Evolutionary conservation across 2,888 invertebrate species (phyloP).

Genomic region (Oscheius sp.): DNA sequence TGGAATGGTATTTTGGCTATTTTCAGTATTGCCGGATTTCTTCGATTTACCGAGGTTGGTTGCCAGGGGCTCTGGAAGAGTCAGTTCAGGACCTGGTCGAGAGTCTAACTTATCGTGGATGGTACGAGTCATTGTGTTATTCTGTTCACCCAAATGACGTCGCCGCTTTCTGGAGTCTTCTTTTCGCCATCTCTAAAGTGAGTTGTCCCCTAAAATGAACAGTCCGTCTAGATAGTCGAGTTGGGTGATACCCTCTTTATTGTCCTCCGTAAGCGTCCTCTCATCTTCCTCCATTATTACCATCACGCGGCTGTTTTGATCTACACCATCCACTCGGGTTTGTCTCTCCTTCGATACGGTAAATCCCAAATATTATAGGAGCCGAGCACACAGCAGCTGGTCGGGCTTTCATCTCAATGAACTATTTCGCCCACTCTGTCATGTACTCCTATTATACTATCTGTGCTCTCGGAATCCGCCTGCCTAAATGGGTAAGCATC

Average conservation of each 20-base stretch:
- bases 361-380: constrained; percentile 42
- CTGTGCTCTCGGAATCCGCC: constrained; percentile 73
- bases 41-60: constrained; percentile 70
- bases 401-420: constrained; percentile 74
- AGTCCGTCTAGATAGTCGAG: constrained; percentile 59
- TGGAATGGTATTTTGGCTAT: constrained; percentile 76
- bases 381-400: constrained; percentile 72
- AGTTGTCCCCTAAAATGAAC: background rate
- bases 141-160: constrained; percentile 64
- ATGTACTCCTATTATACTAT: constrained; percentile 77
- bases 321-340: constrained; percentile 72
- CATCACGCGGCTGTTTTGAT: constrained; percentile 73
- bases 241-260: constrained; percentile 72
- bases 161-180: constrained; percentile 65
- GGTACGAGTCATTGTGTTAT: constrained; percentile 66
- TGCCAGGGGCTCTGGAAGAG: background rate
- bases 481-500: constrained; percentile 76
- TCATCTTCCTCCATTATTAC: constrained; percentile 73
- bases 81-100: constrained; percentile 63
- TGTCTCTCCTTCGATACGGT: constrained; percentile 3
- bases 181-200: constrained; percentile 69
- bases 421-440: constrained; percentile 76
- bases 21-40: constrained; percentile 76
- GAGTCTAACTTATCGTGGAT: constrained; percentile 52
- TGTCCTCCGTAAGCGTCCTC: constrained; percentile 67